Evolutionary conservation across 2,888 invertebrate genomes (phyloP), one percentile per base, ranked within the genome.

Genomic region (Bembecia ichneumoniformis): DNA sequence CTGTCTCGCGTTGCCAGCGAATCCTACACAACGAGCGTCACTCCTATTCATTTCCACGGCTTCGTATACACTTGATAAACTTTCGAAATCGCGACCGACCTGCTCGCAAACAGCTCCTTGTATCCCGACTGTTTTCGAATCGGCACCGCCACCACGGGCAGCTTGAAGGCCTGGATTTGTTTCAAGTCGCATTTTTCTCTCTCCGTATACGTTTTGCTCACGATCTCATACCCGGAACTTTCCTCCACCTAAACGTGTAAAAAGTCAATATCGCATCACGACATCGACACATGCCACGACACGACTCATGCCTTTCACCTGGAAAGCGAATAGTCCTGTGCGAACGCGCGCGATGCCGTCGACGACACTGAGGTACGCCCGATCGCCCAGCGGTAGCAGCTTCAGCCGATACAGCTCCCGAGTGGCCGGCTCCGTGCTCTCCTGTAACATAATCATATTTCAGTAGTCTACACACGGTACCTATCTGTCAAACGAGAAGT

Each of bases 181-280:
- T 86, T 83, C 15, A 91, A 74, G 1, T 89, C 89, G 59, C 91
- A 91, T 68, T 91, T 91, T 68, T 91, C 91, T 3, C 80, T 78
- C 69, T 91, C 91, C 54, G 82, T 87, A 63, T 87, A 91, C 1
- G 90, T 90, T 59, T 88, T 82, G 64, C 88, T 88, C 53, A 91
- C 89, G 13, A 90, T 77, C 56, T 90, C 89, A 67, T 90, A 90
- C 7, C 89, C 91, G 0, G 90, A 77, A 46, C 87, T 86, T 17
- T 87, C 72, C 58, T 91, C 91, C 51, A 90, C 86, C 87, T 88
- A 49, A 1, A 44, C n/a, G n/a, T n/a, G n/a, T n/a, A n/a, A n/a
- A n/a, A n/a, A n/a, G n/a, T n/a, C n/a, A n/a, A n/a, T n/a, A n/a
- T n/a, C n/a, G n/a, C n/a, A n/a, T n/a, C n/a, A n/a, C n/a, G n/a